Evolutionary conservation across 2,797 vertebrate species (phyloP).

Genomic region (Momotus momota): DNA sequence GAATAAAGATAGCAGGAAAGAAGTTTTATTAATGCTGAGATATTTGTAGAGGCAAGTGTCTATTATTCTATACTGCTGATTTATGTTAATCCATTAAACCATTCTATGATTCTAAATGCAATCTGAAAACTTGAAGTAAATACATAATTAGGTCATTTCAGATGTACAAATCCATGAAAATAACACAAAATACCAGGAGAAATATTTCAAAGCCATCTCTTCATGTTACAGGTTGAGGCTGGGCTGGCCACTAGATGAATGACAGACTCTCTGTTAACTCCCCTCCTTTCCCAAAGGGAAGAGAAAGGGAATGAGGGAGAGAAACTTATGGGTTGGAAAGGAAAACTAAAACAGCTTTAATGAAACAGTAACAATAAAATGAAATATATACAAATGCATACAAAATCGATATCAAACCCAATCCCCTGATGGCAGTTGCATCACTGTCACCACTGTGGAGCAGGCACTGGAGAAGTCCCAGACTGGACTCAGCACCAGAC

Average conservation of each 20-base stretch:
- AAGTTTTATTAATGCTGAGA: background rate
- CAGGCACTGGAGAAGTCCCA: background rate
- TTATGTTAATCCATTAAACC: background rate
- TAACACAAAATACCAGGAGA: background rate
- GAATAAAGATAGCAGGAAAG: background rate
- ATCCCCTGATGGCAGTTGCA: background rate
- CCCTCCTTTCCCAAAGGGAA: too few relatives aligned
- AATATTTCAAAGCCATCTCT: background rate
- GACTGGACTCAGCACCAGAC: too few relatives aligned
- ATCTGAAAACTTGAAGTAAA: background rate
- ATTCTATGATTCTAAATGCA: background rate
- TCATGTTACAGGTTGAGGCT: background rate
- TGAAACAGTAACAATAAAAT: too few relatives aligned
- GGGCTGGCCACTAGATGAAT: background rate
- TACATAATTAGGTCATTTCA: background rate
- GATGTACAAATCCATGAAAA: background rate
- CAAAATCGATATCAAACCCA: background rate
- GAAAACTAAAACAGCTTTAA: too few relatives aligned
- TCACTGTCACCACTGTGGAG: background rate
- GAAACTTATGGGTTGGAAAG: too few relatives aligned
- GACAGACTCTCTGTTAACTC: background rate
- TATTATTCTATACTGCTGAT: background rate
- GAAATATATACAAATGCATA: too few relatives aligned
- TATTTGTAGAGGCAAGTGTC: background rate
- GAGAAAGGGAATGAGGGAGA: too few relatives aligned